Conservation (phyloP, 2,113 vertebrate species). For the Melanostigma gelatinosum region DNA sequence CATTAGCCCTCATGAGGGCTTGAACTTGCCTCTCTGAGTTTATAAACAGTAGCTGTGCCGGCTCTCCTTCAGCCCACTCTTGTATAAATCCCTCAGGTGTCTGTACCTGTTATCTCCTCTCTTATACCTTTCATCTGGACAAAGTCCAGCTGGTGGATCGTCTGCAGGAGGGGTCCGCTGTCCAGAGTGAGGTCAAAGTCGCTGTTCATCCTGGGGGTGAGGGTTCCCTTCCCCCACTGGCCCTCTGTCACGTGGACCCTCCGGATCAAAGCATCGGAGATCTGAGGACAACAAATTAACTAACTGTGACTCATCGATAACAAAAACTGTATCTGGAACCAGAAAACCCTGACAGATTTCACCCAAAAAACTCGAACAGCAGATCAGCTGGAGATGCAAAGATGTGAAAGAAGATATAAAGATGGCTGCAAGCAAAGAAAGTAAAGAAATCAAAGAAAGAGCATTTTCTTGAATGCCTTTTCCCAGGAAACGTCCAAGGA, state of each 20-base stretch:
- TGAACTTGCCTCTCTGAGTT: too few species aligned
- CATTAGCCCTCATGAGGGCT: too few species aligned
- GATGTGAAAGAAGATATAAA: not conserved
- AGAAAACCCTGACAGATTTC: not conserved
- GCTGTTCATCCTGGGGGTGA: constrained; percentile 96
- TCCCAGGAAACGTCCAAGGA: not conserved
- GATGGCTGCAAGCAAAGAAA: not conserved
- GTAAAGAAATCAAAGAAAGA: not conserved
- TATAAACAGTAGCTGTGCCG: not conserved
- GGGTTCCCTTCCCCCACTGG: constrained; percentile 97
- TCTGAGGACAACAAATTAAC: constrained; percentile 78
- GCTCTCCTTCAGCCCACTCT: not conserved
- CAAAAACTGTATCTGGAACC: not conserved
- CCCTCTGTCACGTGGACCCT: constrained; percentile 95
- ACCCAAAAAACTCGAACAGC: not conserved
- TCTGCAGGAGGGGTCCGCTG: constrained; percentile 93
- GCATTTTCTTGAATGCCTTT: not conserved
- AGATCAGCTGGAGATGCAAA: not conserved
- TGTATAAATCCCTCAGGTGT: not conserved
- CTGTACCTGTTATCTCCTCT: not conserved
- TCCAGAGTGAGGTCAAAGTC: constrained; percentile 98
- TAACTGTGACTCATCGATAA: not conserved
- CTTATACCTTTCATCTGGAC: constrained; percentile 97
- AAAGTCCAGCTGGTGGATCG: constrained; percentile 98
- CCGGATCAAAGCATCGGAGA: constrained; percentile 97